Evolutionary conservation across 30 jellyfish, hydroid and myxozoan species (phyloP), one percentile per base, ranked within the genome.

Genomic region (Cassiopea xamachana): DNA sequence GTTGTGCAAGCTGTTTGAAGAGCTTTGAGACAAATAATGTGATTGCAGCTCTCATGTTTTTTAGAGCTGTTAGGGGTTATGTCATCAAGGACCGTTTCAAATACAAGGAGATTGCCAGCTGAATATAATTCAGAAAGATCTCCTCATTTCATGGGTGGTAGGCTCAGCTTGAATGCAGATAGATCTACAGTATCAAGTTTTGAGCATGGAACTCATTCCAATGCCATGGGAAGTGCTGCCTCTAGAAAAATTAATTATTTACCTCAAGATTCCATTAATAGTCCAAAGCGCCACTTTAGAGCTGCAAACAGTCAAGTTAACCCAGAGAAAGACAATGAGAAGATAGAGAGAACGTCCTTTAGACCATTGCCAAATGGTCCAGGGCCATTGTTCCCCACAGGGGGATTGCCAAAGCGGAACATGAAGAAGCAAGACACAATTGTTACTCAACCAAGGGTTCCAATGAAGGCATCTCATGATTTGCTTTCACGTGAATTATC

Each of bases 321-420:
- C 51, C 17, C 15, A 71, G 80, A 71, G 15, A 19, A 71, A 71
- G 80, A 39, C 10, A 51, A 18, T 0, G 55, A 55, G 14, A 71
- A 71, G 80, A 71, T 4, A 18, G 48, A 80, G 48, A 10, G 85
- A 27, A 70, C 50, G 77, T 82, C 92, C 16, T 70, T 85, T 13
- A 78, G 97, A 18, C 97, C 97, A 61, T 83, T 90, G 60, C 97
- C 97, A 47, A 90, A 50, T 18, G 97, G 97, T 10, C 97, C 97
- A 2, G 97, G 97, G 18, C 97, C 97, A 7, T 58, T 90, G 50
- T 82, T 90, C 6, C 93, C 97, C 19, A 19, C 78, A 1, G 47
- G 69, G 10, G 60, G 44, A 39, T 46, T 82, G 6, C 39, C 39
- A 27, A 83, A 69, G 69, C 27, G 27, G 7, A 76, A 76, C 44